Evolutionary conservation across 2,113 vertebrate species (phyloP).

Genomic region (Sylvia atricapilla): DNA sequence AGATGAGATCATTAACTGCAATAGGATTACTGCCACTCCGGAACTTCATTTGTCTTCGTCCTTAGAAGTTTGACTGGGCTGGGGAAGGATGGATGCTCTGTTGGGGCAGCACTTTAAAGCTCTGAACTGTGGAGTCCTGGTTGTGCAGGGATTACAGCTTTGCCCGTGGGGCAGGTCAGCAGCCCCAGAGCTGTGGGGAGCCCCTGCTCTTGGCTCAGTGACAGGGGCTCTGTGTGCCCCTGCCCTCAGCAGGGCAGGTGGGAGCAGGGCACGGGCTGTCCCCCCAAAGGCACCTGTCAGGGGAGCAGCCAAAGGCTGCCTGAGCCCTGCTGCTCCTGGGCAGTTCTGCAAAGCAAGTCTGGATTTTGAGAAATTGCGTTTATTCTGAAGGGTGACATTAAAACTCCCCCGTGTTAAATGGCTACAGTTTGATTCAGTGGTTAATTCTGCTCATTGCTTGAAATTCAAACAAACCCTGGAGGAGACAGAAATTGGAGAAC

Average conservation of each 20-base stretch:
- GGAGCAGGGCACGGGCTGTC: not conserved
- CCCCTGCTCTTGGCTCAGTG: accelerated
- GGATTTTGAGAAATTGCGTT: not conserved
- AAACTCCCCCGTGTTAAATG: not conserved
- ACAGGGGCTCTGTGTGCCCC: not conserved
- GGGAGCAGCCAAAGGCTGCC: too few relatives aligned
- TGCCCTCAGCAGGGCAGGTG: not conserved
- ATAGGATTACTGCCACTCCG: not conserved
- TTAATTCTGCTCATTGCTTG: not conserved
- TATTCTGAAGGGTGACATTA: not conserved
- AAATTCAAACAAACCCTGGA: not conserved
- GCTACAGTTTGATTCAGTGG: not conserved
- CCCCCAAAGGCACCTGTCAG: not conserved
- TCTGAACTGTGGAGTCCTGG: not conserved
- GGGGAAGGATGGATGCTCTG: not conserved
- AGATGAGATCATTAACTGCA: not conserved
- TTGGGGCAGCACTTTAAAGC: not conserved
- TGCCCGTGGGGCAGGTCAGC: not conserved
- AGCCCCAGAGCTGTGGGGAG: not conserved
- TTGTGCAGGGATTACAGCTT: accelerated
- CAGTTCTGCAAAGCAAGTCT: too few relatives aligned
- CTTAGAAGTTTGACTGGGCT: not conserved
- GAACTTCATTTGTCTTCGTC: not conserved
- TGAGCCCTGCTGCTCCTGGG: not conserved
- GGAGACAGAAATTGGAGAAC: not conserved